Evolutionary conservation across 2,888 invertebrate genomes (phyloP), one percentile per base, ranked within the genome.

Genomic region (Smittia aterrima): DNA sequence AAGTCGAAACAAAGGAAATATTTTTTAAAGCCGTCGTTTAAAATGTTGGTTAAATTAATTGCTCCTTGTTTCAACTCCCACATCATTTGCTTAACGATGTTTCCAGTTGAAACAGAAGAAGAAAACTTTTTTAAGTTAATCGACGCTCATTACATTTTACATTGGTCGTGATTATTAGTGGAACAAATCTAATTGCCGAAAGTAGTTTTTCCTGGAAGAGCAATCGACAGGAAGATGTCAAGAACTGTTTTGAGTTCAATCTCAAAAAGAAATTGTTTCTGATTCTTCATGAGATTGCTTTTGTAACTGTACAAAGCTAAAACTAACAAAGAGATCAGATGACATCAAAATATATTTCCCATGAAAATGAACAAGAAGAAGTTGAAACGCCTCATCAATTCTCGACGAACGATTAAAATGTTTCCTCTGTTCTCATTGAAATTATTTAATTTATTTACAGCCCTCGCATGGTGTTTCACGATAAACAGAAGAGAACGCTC

Each of bases 171-270:
- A 47, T 47, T 38, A 16, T 4, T 58, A 20, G 58, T 58, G 58
- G 20, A 58, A 47, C n/a, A 47, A 68, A 71, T 41, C 16, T 71
- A 58, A 71, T 71, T 71, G 54, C 20, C 13, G 11, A 58, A 58
- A 22, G 20, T 7, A 58, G 16, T 11, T 47, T 47, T 2, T n/a
- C 3, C 11, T 4, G 53, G 53, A 47, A 16, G 13, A 58, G 16
- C 16, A 22, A 24, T 2, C 22, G 6, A 71, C 71, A 71, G 71
- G 71, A 58, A 71, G 41, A 71, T 54, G 71, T 18, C 41, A 71
- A 41, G 24, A 58, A 3, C 27, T 22, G 54, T 16, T 58, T 71
- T 16, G 24, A 38, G 25, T 71, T 47, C 47, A 47, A 47, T 47
- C 47, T n/a, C n/a, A 9, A 32, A 32, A n/a, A 9, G 4, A 32